Evolutionary conservation across 2,113 vertebrate species (phyloP), one percentile per base, ranked within the genome.

Genomic region (Rhegmatorhina hoffmannsi): DNA sequence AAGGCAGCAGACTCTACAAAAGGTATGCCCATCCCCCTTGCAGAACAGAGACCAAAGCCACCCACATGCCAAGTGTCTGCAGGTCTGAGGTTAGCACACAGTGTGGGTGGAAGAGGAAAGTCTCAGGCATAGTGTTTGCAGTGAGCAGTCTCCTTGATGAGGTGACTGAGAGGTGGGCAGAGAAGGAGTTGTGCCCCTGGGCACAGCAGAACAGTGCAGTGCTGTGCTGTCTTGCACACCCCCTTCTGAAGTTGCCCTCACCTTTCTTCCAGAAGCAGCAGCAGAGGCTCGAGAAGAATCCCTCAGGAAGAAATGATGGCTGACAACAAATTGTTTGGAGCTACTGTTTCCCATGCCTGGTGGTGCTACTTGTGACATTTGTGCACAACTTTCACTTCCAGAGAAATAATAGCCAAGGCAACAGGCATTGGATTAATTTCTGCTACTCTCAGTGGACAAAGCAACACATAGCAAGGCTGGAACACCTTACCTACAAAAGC

Each of bases 161-260:
- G 11, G 25, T 40, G 36, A 7, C 19, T 6, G 0, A 3, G 23
- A 43, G 34, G 10, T n/a, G 36, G 5, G 9, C 2, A 5, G 20
- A 52, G 18, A 33, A 72, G 11, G 6, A 11, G 2, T 2, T 59
- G 11, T 8, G 4, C 46, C 38, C 34, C 8, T 1, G 1, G n/a
- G 21, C 29, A 17, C 4, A n/a, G 44, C 52, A 75, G 34, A 31
- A 19, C 19, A 59, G 7, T 10, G 10, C 17, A 59, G 7, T 8
- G 10, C 17, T 17, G 5, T 17, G 13, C 8, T 62, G 46, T 6
- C 18, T 17, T 12, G 5, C 10, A 3, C 0, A 0, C 3, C 29
- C 17, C 6, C 7, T 75, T 34, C n/a, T 23, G 2, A 49, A 36
- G 2, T 2, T 17, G 13, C 25, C 6, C 0, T 2, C 0, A 0